Evolutionary conservation across 2,113 vertebrate genomes (phyloP).

Genomic region (Prietella phreatophila): DNA sequence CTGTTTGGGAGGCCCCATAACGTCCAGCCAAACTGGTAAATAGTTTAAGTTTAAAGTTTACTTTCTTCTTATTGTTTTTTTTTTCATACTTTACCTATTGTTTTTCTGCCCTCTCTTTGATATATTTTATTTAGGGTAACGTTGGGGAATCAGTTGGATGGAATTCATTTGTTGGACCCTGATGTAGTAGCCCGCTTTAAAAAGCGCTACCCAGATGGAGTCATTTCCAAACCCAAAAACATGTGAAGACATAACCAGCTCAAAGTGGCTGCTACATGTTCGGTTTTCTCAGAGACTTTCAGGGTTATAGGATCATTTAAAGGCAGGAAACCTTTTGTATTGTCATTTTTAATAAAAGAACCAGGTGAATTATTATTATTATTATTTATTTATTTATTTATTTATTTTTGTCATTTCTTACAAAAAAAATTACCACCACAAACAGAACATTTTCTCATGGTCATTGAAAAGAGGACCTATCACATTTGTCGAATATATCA

Average conservation of each 20-base stretch:
- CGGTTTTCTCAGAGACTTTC: constrained; percentile 5
- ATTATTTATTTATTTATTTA: too few species aligned
- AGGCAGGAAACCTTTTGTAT: constrained; percentile 13
- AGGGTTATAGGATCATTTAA: background rate
- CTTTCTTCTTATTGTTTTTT: background rate
- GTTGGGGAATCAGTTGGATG: constrained; percentile 89
- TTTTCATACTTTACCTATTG: background rate
- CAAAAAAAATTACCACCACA: too few species aligned
- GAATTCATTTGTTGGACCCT: constrained; percentile 88
- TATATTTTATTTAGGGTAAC: constrained; percentile 77
- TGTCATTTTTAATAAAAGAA: constrained; percentile 38
- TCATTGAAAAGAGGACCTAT: background rate
- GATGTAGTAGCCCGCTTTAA: constrained; percentile 89
- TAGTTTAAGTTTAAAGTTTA: background rate
- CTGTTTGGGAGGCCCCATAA: constrained; percentile 90
- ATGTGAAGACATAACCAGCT: constrained; percentile 62
- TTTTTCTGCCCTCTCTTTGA: background rate
- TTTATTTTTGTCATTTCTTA: background rate
- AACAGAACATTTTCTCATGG: background rate
- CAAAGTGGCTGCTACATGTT: background rate
- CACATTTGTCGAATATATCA: background rate
- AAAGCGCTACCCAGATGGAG: constrained; percentile 85
- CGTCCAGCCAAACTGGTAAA: constrained; percentile 90
- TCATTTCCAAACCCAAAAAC: constrained; percentile 88
- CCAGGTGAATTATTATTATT: background rate